Conservation (phyloP, 2,113 vertebrate species). For the Vulpes vulpes region DNA sequence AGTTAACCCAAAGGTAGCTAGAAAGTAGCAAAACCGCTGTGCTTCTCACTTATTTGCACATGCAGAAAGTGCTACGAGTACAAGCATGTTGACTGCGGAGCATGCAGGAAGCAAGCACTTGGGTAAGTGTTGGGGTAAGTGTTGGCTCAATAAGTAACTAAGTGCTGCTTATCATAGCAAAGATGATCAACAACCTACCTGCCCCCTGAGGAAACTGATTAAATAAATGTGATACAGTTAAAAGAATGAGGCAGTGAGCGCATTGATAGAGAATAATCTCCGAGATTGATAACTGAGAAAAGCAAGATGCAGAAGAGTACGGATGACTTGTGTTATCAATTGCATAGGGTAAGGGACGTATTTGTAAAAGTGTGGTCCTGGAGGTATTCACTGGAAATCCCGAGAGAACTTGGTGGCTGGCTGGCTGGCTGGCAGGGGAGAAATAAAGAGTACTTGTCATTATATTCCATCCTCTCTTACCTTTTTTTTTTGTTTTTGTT, state of each 20-base stretch:
- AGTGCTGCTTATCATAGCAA: background rate
- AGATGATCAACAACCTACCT: background rate
- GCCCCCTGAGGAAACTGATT: background rate
- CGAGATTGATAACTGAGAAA: background rate
- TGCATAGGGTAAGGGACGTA: background rate
- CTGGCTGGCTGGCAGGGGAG: background rate
- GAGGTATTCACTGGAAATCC: conserved; percentile 9
- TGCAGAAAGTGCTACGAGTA: background rate
- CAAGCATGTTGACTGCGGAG: background rate
- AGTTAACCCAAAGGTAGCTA: background rate
- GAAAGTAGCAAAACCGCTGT: background rate
- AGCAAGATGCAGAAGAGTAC: background rate
- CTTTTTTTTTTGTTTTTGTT: background rate
- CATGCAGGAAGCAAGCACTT: background rate
- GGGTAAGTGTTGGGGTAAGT: background rate
- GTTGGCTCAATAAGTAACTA: background rate
- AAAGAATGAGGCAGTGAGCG: background rate
- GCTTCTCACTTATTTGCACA: background rate
- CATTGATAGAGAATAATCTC: background rate
- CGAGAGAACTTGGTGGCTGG: background rate
- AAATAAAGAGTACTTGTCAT: background rate
- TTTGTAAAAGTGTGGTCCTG: background rate
- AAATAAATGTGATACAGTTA: background rate
- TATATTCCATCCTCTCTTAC: background rate
- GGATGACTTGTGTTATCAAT: background rate